Evolutionary conservation across 2,888 invertebrate species (phyloP), one percentile per base, ranked within the genome.

Genomic region (Meiosimyza decipiens): DNA sequence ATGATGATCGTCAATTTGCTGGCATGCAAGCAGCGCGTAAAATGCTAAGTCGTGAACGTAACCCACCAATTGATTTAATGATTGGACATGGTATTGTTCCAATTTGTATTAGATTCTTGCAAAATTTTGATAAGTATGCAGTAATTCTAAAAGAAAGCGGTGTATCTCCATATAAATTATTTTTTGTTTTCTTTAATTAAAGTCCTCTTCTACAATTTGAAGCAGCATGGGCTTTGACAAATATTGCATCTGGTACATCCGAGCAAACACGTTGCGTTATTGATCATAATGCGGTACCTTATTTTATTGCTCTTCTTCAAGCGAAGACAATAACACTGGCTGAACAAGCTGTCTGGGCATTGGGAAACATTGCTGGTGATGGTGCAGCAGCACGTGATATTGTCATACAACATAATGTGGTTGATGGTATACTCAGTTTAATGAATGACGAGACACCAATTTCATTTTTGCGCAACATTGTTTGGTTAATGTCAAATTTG

Each of bases 331-430:
- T 90, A 0, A 91, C 93, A 77, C 92, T 95, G 1, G 93, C 95
- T 1, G 97, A 98, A 83, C 97, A 98, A 86, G 93, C 96, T n/a
- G 95, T 97, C 0, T 98, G 95, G 99, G 98, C 98, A 0, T 88
- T 98, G n/a, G 97, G 97, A 77, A 99, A 99, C 88, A 96, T 99
- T 80, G 97, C 98, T 11, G 98, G 98, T 51, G 95, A 96, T 85
- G 95, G 95, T 0, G 90, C 95, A 0, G 88, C 87, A 15, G 90
- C 95, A 0, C 89, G 99, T 62, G 98, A 99, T 87, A 87, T 91
- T 71, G 95, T 98, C 60, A 91, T 99, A 9, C 84, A 86, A 0
- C 87, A 90, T 73, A 93, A 92, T 16, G 92, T 94, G 40, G 88
- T 98, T 79, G 90, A 91, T 1, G 91, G 92, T 6, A 87, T 98